Evolutionary conservation across 2,113 vertebrate species (phyloP).

Genomic region (Malurus alboscapulatus): DNA sequence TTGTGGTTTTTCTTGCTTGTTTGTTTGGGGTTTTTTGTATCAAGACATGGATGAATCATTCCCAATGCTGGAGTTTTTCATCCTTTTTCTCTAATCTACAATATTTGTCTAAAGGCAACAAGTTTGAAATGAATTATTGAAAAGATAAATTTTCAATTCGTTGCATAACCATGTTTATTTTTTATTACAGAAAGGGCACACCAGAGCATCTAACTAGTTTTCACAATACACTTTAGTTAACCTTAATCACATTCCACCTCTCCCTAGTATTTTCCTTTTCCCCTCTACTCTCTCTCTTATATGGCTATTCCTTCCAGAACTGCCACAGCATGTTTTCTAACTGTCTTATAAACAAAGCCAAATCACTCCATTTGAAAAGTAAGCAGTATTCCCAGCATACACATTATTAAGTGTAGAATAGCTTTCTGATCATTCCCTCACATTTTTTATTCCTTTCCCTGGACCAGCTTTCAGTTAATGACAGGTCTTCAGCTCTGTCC

Average conservation of each 20-base stretch:
- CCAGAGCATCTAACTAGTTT: conserved; percentile 9
- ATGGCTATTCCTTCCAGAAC: not conserved
- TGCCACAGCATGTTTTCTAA: not conserved
- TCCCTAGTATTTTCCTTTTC: not conserved
- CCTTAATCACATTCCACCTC: conserved; percentile 16
- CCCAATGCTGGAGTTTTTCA: not conserved
- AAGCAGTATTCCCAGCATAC: not conserved
- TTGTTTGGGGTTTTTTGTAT: not conserved
- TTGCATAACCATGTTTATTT: conserved; percentile 11
- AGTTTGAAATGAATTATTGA: conserved; percentile 40
- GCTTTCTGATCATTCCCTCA: not conserved
- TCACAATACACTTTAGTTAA: conserved; percentile 43
- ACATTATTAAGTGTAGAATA: not conserved
- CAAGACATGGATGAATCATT: not conserved
- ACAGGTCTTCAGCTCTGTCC: conserved; percentile 1
- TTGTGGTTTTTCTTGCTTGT: not conserved
- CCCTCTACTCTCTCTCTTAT: not conserved
- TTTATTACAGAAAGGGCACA: conserved; percentile 21
- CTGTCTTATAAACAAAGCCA: not conserved
- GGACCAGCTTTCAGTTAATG: not conserved
- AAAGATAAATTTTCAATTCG: not conserved
- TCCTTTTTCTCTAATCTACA: not conserved
- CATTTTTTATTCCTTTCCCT: not conserved
- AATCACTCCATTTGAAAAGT: not conserved
- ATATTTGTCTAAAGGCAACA: conserved; percentile 40